A percentile compares a stretch with the other conserved stretches of the same genome.
Conservation (phyloP, 2,113 vertebrate genomes). For the Campylomormyrus tamandua region DNA sequence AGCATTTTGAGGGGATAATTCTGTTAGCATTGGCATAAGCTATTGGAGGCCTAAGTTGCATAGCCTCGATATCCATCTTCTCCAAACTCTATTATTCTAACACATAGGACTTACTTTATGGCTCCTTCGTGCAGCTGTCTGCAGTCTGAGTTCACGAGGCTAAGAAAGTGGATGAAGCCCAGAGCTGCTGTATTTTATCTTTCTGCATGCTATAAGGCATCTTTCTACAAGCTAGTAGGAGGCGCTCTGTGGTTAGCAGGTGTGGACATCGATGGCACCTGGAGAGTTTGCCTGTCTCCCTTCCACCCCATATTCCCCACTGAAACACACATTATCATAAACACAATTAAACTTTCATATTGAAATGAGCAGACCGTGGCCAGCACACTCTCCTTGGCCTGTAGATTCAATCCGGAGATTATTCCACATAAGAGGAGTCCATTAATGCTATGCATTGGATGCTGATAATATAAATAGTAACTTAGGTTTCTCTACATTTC, state of each 20-base stretch:
- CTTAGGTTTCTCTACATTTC: constrained; percentile 64
- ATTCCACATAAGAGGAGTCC: constrained; percentile 57
- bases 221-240: neutral
- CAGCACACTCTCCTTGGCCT: constrained; percentile 41
- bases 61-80: neutral
- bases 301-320: constrained; percentile 27
- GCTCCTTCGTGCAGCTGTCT: constrained; percentile 17
- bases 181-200: constrained; percentile 16
- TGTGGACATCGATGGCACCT: neutral
- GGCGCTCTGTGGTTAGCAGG: neutral
- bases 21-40: neutral
- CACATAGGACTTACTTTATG: constrained; percentile 1
- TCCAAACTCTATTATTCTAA: constrained; percentile 18
- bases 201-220: neutral
- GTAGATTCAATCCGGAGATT: constrained; percentile 54
- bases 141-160: constrained; percentile 30
- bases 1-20: constrained; percentile 8
- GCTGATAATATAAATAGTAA: constrained; percentile 54
- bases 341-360: constrained; percentile 61
- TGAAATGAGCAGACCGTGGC: constrained; percentile 52
- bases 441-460: constrained; percentile 53
- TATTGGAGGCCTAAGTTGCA: neutral
- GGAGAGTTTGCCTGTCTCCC: constrained; percentile 29
- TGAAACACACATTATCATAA: constrained; percentile 58
- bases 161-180: constrained; percentile 29